Conservation (phyloP, 2,797 vertebrate species). For the Girardinus metallicus region DNA sequence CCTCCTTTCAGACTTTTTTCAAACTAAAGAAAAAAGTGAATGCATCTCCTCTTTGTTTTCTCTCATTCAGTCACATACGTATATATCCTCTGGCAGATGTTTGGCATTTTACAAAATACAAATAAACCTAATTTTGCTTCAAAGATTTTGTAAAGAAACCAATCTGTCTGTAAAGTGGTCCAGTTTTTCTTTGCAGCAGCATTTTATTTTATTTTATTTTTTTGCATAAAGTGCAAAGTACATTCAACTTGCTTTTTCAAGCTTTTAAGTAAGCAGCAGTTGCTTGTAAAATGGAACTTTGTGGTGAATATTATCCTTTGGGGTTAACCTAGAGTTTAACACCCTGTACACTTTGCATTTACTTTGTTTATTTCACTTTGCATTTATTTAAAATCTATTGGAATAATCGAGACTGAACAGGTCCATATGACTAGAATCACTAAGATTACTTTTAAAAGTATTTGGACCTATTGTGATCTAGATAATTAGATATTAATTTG, state of each 20-base stretch:
- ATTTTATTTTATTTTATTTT: neutral
- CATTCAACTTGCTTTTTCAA: neutral
- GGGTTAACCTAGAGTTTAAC: neutral
- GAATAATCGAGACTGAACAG: neutral
- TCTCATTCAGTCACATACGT: neutral
- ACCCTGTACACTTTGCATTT: neutral
- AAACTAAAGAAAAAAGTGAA: constrained; percentile 20
- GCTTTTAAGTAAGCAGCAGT: no score
- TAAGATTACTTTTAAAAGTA: neutral
- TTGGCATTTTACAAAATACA: constrained; percentile 37
- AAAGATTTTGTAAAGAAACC: constrained; percentile 15
- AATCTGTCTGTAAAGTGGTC: constrained; percentile 22
- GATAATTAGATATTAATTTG: neutral
- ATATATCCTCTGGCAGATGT: constrained; percentile 24
- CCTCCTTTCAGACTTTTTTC: constrained; percentile 18
- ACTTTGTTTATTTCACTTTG: neutral
- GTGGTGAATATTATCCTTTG: no score
- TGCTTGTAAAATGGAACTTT: neutral
- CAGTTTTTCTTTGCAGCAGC: constrained; percentile 7
- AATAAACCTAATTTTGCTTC: constrained; percentile 27
- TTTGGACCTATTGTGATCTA: neutral
- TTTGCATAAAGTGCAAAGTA: neutral
- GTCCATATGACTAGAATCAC: neutral
- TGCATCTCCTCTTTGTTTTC: constrained; percentile 29
- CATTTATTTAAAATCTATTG: neutral